Percentiles rank a stretch among this genome's conserved stretches.
Conservation (phyloP, 2,797 vertebrate genomes). For the Craterocephalus amniculus region DNA sequence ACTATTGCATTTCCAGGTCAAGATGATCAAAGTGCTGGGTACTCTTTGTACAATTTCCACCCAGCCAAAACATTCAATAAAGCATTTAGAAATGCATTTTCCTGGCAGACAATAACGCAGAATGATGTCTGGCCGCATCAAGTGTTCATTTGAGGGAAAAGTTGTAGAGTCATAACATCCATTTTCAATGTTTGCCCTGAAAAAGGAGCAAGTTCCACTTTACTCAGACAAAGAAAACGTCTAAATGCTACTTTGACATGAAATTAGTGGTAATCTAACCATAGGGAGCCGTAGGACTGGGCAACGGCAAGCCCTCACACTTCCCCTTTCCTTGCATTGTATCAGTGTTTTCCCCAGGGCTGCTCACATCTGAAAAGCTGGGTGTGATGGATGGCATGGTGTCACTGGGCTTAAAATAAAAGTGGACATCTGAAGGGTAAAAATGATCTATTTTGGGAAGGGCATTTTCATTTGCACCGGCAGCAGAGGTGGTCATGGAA, state of each 20-base stretch:
- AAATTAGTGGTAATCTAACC: conserved; percentile 75
- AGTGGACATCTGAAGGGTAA: conserved; percentile 82
- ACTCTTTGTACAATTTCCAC: conserved; percentile 74
- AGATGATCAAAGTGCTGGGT: conserved; percentile 76
- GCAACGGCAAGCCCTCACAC: conserved; percentile 64
- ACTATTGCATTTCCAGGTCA: conserved; percentile 79
- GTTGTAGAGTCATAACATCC: conserved; percentile 66
- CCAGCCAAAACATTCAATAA: conserved; percentile 81
- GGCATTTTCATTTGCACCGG: conserved; percentile 81
- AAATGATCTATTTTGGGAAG: conserved; percentile 84
- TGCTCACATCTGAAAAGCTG: conserved; percentile 73
- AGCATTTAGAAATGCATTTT: conserved; percentile 70
- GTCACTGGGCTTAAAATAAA: conserved; percentile 82
- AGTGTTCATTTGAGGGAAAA: conserved; percentile 77
- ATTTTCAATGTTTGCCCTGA: conserved; percentile 77
- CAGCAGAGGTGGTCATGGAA: conserved; percentile 77
- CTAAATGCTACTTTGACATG: conserved; percentile 73
- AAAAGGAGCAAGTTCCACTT: conserved; percentile 76
- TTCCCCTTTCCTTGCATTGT: conserved; percentile 53
- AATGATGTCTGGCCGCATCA: conserved; percentile 70
- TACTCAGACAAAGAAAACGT: conserved; percentile 70
- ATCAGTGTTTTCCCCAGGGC: conserved; percentile 64
- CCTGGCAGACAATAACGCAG: conserved; percentile 71
- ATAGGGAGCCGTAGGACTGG: conserved; percentile 55
- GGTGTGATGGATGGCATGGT: conserved; percentile 78